Evolutionary conservation across 2,797 vertebrate genomes (phyloP).

Genomic region (Borostomias antarcticus): DNA sequence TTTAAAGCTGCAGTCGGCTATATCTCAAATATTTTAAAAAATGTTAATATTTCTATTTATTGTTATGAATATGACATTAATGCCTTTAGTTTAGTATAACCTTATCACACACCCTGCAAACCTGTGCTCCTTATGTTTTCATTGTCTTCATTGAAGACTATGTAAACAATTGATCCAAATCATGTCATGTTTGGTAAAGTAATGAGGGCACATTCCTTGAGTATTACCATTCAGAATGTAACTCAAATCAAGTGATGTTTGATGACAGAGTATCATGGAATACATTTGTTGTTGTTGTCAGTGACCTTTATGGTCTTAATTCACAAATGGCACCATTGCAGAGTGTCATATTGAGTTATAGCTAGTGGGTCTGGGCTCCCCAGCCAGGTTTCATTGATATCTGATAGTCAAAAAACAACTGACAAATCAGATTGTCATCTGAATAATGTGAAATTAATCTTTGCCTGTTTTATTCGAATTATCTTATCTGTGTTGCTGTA

Average conservation of each 20-base stretch:
- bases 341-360: neutral
- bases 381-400: slow-evolving; percentile 6
- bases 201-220: neutral
- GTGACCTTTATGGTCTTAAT: neutral
- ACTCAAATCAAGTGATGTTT: no score
- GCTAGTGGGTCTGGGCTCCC: neutral
- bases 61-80: no score
- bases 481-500: no score
- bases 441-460: slow-evolving; percentile 25
- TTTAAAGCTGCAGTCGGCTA: slow-evolving; percentile 10
- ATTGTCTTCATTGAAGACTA: neutral
- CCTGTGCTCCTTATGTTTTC: neutral
- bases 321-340: neutral
- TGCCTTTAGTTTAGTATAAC: neutral
- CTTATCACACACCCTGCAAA: neutral
- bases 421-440: neutral
- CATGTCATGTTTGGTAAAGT: no score
- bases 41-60: neutral
- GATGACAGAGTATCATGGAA: no score
- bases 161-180: neutral
- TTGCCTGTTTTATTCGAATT: slow-evolving; percentile 1
- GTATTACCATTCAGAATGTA: neutral
- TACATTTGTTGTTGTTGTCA: no score
- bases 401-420: neutral
- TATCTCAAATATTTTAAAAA: neutral